Percentiles rank a stretch among this genome's conserved stretches.
phyloP scores from a whole-genome alignment of 2,113 vertebrate species.

The Alethe diademata region DNA sequence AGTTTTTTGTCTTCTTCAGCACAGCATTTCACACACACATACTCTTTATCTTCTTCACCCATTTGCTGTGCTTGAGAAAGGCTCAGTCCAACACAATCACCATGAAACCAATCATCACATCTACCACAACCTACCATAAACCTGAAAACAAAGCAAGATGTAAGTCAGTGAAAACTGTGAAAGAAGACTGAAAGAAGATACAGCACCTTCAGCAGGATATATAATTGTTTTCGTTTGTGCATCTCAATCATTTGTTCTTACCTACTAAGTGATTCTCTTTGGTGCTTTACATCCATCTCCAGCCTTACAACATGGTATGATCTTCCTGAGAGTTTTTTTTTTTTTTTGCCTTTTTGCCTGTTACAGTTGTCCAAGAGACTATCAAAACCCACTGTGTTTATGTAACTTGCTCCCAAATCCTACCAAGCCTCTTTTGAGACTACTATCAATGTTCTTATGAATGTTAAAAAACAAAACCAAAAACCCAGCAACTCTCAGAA shows the following conservation, averaged over 20 bases:
- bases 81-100: conserved; percentile 94
- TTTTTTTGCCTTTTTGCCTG: not conserved
- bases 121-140: conserved; percentile 98
- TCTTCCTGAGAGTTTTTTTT: not conserved
- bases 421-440: not conserved
- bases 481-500: not conserved
- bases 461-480: not conserved
- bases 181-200: not conserved
- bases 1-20: conserved; percentile 88
- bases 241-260: not conserved
- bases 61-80: conserved; percentile 92
- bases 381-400: not conserved
- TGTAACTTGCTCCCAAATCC: not conserved
- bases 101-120: conserved; percentile 98
- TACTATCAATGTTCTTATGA: not conserved
- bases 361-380: conserved; percentile 19
- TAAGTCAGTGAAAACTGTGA: not conserved
- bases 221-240: not conserved
- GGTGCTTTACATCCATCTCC: conserved; percentile 62
- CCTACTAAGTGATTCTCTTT: not conserved
- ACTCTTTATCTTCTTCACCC: conserved; percentile 97
- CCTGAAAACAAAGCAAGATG: conserved; percentile 65
- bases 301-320: conserved; percentile 63
- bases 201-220: not conserved
- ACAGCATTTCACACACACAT: conserved; percentile 94